Conservation (phyloP, 2,888 invertebrate genomes). For the Arrhopalites spinosus region DNA sequence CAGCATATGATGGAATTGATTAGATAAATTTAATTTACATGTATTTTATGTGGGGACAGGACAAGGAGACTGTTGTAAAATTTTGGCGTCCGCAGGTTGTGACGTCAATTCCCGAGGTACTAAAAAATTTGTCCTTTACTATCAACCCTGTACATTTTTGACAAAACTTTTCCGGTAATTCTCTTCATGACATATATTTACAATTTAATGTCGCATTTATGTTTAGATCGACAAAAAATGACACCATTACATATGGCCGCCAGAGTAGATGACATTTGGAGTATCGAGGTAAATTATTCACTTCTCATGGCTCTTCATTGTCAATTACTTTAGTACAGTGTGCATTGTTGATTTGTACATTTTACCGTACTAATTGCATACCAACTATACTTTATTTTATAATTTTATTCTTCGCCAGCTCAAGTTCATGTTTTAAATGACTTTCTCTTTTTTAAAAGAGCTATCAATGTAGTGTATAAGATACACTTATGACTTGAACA, state of each 20-base stretch:
- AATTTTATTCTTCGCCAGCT: no score
- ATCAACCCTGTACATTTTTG: not conserved
- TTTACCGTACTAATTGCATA: not conserved
- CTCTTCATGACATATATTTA: no score
- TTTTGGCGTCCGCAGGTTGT: slow-evolving; percentile 52
- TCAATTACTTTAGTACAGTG: not conserved
- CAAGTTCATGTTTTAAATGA: no score
- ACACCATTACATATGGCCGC: slow-evolving; percentile 66
- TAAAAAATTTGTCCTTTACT: not conserved
- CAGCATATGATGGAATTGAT: no score
- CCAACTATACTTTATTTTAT: no score
- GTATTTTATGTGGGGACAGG: slow-evolving; percentile 45
- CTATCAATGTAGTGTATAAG: no score
- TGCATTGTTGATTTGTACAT: not conserved
- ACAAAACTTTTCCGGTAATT: not conserved
- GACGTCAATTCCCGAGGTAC: slow-evolving; percentile 53
- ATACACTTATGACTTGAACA: no score
- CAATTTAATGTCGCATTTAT: no score
- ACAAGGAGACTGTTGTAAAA: slow-evolving; percentile 54
- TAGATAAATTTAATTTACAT: no score
- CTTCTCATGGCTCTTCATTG: no score
- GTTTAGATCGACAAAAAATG: slow-evolving; percentile 55
- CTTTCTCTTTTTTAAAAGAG: no score
- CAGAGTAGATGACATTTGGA: slow-evolving; percentile 63
- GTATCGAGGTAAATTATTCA: slow-evolving; percentile 56